Evolutionary conservation across 2,113 vertebrate genomes (phyloP).

Genomic region (Tichodroma muraria): DNA sequence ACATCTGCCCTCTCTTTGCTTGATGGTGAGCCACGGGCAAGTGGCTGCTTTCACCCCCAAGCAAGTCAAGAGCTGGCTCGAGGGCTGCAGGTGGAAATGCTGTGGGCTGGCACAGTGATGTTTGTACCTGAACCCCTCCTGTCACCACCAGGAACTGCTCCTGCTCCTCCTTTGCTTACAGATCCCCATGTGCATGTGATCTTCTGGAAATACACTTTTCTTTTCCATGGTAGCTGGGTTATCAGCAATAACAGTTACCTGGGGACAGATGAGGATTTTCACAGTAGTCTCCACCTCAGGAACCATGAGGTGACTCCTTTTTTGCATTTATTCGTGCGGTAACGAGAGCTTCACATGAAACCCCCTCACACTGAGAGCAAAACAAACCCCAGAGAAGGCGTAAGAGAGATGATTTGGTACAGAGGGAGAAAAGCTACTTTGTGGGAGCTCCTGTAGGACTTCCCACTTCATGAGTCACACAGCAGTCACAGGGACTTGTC

Average conservation of each 20-base stretch:
- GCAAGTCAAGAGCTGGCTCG: not conserved
- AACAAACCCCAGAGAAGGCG: constrained; percentile 37
- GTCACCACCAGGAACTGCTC: not conserved
- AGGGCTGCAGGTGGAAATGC: not conserved
- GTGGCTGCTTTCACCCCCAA: not conserved
- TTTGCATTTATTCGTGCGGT: not conserved
- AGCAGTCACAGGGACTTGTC: constrained; percentile 18
- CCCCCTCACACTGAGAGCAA: not conserved
- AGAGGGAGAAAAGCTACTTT: constrained; percentile 11
- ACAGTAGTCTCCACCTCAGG: not conserved
- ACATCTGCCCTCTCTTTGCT: not conserved
- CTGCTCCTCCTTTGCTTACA: not conserved
- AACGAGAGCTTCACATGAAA: not conserved
- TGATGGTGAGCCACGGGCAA: not conserved
- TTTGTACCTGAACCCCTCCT: not conserved
- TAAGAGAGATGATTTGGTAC: not conserved
- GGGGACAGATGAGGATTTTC: not conserved
- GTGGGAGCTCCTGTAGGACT: constrained; percentile 37
- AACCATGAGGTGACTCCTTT: not conserved
- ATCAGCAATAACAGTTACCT: not conserved
- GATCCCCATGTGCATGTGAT: not conserved
- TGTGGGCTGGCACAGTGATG: rapidly evolving
- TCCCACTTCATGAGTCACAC: constrained; percentile 46
- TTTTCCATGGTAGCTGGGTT: not conserved
- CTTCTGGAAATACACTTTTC: not conserved